Evolutionary conservation across 2,113 vertebrate genomes (phyloP).

Genomic region (Chloropsis cyanopogon): DNA sequence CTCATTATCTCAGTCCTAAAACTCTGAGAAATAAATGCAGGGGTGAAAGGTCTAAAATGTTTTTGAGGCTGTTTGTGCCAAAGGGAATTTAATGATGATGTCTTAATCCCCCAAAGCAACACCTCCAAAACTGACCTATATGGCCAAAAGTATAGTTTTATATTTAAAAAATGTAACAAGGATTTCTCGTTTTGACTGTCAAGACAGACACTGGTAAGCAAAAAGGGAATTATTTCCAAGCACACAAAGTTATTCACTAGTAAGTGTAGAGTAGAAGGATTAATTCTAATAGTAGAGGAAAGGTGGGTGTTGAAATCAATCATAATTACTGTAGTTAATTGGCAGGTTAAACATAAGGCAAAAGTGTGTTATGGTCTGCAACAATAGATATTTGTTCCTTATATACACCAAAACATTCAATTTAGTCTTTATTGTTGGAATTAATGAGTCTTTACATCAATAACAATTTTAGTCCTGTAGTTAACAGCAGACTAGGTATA

Average conservation of each 20-base stretch:
- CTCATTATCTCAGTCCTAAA: conserved; percentile 18
- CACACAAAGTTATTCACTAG: not conserved
- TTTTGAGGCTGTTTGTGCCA: not conserved
- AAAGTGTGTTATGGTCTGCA: not conserved
- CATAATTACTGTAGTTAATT: not conserved
- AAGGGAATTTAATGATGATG: not conserved
- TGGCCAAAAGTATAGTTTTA: not conserved
- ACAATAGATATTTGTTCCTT: not conserved
- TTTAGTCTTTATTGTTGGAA: not conserved
- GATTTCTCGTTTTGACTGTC: not conserved
- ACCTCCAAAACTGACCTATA: not conserved
- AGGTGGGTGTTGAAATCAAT: not conserved
- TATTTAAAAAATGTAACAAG: not conserved
- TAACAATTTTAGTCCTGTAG: not conserved
- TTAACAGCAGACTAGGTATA: not conserved
- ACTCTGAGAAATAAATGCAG: not conserved
- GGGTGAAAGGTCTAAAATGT: not conserved
- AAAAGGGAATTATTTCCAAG: not conserved
- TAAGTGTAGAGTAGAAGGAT: not conserved
- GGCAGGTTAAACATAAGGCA: not conserved
- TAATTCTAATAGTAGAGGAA: not conserved
- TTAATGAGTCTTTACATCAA: not conserved
- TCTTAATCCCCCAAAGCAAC: not conserved
- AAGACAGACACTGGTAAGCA: not conserved
- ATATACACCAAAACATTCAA: not conserved